Percentiles rank a stretch among this genome's conserved stretches.
These are phyloP conservation scores for Cynopterus brachyotis DNA, from an alignment of 2,113 vertebrate genomes.

Conservation along the genomic window DNA sequence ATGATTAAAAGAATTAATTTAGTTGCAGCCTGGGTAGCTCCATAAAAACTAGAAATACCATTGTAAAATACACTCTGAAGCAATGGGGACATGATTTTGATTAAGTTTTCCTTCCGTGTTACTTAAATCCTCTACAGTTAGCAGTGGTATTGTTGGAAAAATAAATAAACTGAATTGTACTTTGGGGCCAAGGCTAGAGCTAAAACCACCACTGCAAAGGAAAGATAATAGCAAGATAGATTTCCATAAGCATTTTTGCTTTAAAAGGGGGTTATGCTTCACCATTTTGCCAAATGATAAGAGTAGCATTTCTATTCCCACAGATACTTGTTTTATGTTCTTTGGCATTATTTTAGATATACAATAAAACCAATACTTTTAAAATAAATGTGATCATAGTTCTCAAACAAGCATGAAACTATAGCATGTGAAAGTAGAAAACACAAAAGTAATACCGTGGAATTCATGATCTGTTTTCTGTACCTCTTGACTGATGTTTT, in stretches of 20 bases:
- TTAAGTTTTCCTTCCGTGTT: not conserved
- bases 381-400: slow-evolving; percentile 67
- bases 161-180: slow-evolving; percentile 19
- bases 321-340: slow-evolving; percentile 42
- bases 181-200: not conserved
- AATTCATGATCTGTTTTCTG: slow-evolving; percentile 54
- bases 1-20: slow-evolving; percentile 75
- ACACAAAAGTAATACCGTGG: slow-evolving; percentile 37
- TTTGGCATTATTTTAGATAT: slow-evolving; percentile 55
- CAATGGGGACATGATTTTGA: not conserved
- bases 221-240: not conserved
- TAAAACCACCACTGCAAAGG: not conserved
- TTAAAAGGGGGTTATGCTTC: not conserved
- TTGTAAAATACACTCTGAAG: not conserved
- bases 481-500: slow-evolving; percentile 57
- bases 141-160: not conserved
- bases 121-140: slow-evolving; percentile 27
- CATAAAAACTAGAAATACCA: slow-evolving; percentile 49
- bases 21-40: not conserved
- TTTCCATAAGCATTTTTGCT: slow-evolving; percentile 24
- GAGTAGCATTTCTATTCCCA: not conserved
- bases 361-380: slow-evolving; percentile 57
- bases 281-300: slow-evolving; percentile 26
- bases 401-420: slow-evolving; percentile 68
- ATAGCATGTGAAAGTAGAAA: slow-evolving; percentile 48